phyloP scores from a whole-genome alignment of 2,797 vertebrate genomes.

The Helicolenus hilgendorfi region DNA sequence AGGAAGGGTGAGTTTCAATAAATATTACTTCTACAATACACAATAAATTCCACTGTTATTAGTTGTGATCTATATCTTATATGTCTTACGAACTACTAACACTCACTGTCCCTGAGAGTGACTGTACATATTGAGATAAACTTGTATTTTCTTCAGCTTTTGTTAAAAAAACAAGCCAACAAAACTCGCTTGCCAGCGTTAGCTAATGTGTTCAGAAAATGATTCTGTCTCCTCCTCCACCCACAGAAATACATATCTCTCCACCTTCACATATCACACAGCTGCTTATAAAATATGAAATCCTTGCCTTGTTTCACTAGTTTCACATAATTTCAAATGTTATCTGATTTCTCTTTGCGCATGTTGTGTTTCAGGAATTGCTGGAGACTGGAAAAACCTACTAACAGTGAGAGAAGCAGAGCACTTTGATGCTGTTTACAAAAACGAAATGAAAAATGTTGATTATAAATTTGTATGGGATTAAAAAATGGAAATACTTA shows the following conservation, averaged over 20 bases:
- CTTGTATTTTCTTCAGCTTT: no score
- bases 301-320: neutral
- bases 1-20: slow-evolving; percentile 83
- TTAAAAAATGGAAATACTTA: slow-evolving; percentile 18
- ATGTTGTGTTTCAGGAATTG: slow-evolving; percentile 78
- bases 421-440: slow-evolving; percentile 79
- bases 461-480: slow-evolving; percentile 84
- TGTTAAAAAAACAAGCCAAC: no score
- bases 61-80: no score
- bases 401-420: slow-evolving; percentile 75
- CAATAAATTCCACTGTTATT: neutral
- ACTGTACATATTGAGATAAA: no score
- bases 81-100: no score
- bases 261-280: no score
- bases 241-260: no score
- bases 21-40: neutral
- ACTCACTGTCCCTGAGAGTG: no score
- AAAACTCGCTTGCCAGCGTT: no score
- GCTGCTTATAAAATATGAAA: no score
- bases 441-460: slow-evolving; percentile 82
- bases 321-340: neutral
- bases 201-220: no score
- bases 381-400: slow-evolving; percentile 88
- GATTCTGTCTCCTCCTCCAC: no score
- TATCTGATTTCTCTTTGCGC: neutral